These are phyloP conservation scores for Urosaurus nigricauda DNA, from an alignment of 2,797 vertebrate genomes.

Conservation along the genomic window DNA sequence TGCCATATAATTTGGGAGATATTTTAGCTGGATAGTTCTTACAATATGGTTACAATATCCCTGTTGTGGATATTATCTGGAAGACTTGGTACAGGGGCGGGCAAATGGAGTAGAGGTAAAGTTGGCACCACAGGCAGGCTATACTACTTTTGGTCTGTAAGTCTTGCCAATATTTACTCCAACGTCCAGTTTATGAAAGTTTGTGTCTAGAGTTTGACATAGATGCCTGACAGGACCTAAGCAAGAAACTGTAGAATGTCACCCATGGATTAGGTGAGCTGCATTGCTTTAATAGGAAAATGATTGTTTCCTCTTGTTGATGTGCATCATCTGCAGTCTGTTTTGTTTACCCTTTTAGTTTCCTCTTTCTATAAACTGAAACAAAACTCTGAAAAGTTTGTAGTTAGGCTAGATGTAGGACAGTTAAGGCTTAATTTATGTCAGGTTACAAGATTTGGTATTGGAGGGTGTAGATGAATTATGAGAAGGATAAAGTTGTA, in stretches of 20 bases:
- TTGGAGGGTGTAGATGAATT: background rate
- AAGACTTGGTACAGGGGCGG: background rate
- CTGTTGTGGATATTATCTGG: background rate
- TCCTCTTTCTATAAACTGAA: fast-evolving
- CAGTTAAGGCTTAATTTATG: background rate
- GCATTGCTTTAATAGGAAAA: background rate
- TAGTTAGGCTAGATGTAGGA: background rate
- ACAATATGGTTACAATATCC: background rate
- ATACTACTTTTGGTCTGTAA: background rate
- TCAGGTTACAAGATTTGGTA: background rate
- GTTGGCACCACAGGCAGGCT: no score
- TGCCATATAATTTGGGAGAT: background rate
- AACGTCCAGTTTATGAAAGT: no score
- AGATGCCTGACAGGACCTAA: background rate
- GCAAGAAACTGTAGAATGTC: background rate
- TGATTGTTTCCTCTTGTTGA: background rate
- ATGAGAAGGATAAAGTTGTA: background rate
- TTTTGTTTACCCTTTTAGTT: background rate
- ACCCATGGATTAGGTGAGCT: background rate
- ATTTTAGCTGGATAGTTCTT: background rate
- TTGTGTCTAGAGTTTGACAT: background rate
- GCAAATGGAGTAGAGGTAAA: background rate
- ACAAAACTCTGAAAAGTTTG: background rate
- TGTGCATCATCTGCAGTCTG: background rate
- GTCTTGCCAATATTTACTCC: background rate